Percentiles rank a stretch among this genome's conserved stretches.
Evolutionary conservation across 2,797 vertebrate genomes (phyloP).

Genomic region (Intellagama lesueurii): DNA sequence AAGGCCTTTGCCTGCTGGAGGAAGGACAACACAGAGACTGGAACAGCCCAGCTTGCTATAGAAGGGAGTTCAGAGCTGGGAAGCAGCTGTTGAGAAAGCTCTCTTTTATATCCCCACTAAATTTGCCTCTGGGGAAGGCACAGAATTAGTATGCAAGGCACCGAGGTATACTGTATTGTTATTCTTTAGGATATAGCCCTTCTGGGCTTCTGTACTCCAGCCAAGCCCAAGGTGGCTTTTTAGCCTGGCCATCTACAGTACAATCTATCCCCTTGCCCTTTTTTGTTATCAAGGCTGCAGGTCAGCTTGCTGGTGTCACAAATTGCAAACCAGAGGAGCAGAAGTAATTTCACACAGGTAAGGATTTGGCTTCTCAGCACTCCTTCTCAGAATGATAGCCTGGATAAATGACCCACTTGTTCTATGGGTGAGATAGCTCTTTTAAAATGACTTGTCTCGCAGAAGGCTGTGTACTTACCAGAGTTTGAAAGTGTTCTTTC

Average conservation of each 20-base stretch:
- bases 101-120: too few species aligned
- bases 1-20: too few species aligned
- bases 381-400: neutral
- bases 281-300: neutral
- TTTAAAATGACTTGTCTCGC: neutral
- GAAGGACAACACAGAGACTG: too few species aligned
- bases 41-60: too few species aligned
- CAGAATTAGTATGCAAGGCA: too few species aligned
- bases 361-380: neutral
- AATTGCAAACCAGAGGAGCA: neutral
- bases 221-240: too few species aligned
- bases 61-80: too few species aligned
- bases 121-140: too few species aligned
- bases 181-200: neutral
- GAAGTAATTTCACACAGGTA: neutral
- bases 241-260: neutral
- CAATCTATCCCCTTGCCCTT: neutral
- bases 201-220: neutral
- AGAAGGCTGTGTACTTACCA: too few species aligned
- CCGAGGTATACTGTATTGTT: neutral
- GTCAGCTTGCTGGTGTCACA: neutral
- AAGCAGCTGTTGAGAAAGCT: too few species aligned
- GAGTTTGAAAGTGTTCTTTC: too few species aligned
- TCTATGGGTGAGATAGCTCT: neutral
- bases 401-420: constrained; percentile 7